A percentile compares a stretch with the other conserved stretches of the same genome.
phyloP scores from a whole-genome alignment of 2,888 invertebrate genomes.

The Caprella mutica region DNA sequence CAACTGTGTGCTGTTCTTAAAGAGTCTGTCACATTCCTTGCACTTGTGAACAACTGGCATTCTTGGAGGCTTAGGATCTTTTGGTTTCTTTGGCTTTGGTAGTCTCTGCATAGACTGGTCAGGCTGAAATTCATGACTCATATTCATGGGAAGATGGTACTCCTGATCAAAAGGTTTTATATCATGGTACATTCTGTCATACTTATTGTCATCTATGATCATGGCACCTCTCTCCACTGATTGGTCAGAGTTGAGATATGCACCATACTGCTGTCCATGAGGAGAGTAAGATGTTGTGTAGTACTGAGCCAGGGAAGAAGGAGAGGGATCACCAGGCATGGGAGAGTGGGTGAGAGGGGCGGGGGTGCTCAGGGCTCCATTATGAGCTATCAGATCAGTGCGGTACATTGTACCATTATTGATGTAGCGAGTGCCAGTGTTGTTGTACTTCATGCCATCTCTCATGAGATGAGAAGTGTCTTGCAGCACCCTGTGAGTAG shows the following conservation, averaged over 20 bases:
- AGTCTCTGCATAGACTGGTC: conserved; percentile 18
- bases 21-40: conserved; percentile 30
- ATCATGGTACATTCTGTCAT: conserved; percentile 20
- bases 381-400: conserved; percentile 12
- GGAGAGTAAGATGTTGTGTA: conserved; percentile 13
- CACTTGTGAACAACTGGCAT: conserved; percentile 30
- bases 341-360: conserved; percentile 16
- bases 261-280: background rate
- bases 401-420: conserved; percentile 20
- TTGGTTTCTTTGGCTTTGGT: conserved; percentile 30
- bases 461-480: background rate
- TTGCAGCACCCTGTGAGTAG: background rate
- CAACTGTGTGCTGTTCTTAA: conserved; percentile 34
- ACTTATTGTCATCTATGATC: conserved; percentile 7
- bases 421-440: background rate
- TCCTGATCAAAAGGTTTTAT: conserved; percentile 30
- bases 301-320: conserved; percentile 19
- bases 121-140: conserved; percentile 1
- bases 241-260: conserved; percentile 1
- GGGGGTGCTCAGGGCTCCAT: conserved; percentile 14
- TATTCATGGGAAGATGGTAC: conserved; percentile 15
- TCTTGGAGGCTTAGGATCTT: conserved; percentile 33
- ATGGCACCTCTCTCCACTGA: background rate
- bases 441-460: background rate
- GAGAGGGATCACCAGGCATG: conserved; percentile 18